Conservation (phyloP, 92 coral and sea anemone species). For the Actinostola sp. region DNA sequence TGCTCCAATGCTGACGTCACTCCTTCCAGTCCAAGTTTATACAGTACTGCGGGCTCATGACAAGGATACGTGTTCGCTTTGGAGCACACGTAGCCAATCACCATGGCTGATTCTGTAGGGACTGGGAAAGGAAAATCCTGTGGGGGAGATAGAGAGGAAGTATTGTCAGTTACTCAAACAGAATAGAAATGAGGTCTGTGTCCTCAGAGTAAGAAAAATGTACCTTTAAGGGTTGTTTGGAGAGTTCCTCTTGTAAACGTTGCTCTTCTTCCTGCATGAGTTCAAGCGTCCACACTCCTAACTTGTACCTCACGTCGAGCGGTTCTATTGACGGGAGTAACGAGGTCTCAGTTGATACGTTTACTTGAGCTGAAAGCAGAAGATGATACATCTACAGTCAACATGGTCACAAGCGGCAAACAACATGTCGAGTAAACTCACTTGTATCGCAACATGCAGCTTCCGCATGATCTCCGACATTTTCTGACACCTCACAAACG, state of each 20-base stretch:
- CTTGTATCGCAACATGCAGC: too few relatives aligned
- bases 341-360: too few relatives aligned
- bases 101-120: slow-evolving; percentile 75
- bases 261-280: slow-evolving; percentile 48
- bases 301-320: slow-evolving; percentile 48
- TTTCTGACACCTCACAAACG: not conserved
- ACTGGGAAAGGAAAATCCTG: slow-evolving; percentile 92
- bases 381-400: too few relatives aligned
- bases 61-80: slow-evolving; percentile 33
- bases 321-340: too few relatives aligned
- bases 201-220: too few relatives aligned
- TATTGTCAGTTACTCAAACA: too few relatives aligned
- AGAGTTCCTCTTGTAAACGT: slow-evolving; percentile 36
- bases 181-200: too few relatives aligned
- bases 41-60: slow-evolving; percentile 33
- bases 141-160: too few relatives aligned
- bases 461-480: not conserved
- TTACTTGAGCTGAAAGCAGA: too few relatives aligned
- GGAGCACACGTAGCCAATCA: slow-evolving; percentile 66
- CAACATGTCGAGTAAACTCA: too few relatives aligned
- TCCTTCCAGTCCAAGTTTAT: slow-evolving; percentile 47
- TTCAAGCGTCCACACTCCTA: slow-evolving; percentile 27
- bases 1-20: slow-evolving; percentile 56
- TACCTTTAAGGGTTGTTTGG: slow-evolving; percentile 46
- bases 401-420: too few relatives aligned